phyloP scores from a whole-genome alignment of 2,113 vertebrate genomes.

The Pantherophis guttatus region DNA sequence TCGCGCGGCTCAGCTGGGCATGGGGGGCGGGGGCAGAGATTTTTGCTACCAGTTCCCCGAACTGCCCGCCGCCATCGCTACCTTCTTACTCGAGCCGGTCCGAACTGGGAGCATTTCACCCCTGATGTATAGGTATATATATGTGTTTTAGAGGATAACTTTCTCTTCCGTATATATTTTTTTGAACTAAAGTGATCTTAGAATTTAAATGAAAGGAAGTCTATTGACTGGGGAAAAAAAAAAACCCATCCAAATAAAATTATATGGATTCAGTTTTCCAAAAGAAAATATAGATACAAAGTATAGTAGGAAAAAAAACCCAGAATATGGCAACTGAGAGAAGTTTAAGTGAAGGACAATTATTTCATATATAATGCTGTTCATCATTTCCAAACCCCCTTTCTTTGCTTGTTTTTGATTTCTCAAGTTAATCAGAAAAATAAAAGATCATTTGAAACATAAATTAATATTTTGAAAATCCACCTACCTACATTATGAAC shows the following conservation, averaged over 20 bases:
- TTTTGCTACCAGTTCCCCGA: too few relatives aligned
- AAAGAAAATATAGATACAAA: conserved; percentile 27
- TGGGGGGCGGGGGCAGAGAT: too few relatives aligned
- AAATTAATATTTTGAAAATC: neutral
- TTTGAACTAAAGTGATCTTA: conserved; percentile 57
- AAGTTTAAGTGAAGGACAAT: neutral
- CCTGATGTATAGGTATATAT: too few relatives aligned
- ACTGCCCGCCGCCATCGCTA: too few relatives aligned
- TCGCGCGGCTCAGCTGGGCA: too few relatives aligned
- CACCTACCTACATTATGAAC: neutral
- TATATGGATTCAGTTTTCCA: conserved; percentile 49
- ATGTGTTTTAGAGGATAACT: too few relatives aligned
- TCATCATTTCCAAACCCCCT: neutral
- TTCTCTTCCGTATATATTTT: conserved; percentile 56
- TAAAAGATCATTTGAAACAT: neutral
- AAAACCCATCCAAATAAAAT: conserved; percentile 23
- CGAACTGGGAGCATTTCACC: too few relatives aligned
- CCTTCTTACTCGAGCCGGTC: too few relatives aligned
- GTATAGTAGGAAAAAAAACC: neutral
- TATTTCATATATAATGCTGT: neutral
- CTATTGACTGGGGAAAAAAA: conserved; percentile 23
- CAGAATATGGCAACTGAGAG: conserved; percentile 28
- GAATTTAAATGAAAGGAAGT: conserved; percentile 54
- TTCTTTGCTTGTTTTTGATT: neutral
- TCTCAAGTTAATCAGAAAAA: neutral